Conservation (phyloP, 2,797 vertebrate species). For the Sternarchorhynchus goeldii region DNA sequence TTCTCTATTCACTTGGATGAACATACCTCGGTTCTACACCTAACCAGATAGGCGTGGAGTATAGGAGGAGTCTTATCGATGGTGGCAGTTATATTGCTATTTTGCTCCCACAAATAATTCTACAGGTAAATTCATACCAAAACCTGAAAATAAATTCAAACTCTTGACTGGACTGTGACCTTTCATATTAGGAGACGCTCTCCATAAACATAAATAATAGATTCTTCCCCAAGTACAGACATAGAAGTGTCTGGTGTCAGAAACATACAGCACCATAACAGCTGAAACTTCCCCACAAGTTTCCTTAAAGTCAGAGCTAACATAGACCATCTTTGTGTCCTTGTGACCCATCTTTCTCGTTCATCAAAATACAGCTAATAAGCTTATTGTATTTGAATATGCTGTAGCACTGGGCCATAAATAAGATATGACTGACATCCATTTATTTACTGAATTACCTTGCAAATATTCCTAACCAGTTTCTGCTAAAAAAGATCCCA, state of each 20-base stretch:
- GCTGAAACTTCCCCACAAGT: neutral
- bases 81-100: conserved; percentile 52
- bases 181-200: conserved; percentile 23
- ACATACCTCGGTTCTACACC: conserved; percentile 45
- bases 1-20: conserved; percentile 52
- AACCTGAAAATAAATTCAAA: conserved; percentile 34
- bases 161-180: conserved; percentile 29
- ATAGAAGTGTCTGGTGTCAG: neutral
- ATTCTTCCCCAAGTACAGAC: conserved; percentile 17
- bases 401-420: conserved; percentile 25
- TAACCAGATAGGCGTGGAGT: conserved; percentile 39
- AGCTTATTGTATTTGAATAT: conserved; percentile 42
- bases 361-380: conserved; percentile 23
- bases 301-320: conserved; percentile 27
- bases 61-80: conserved; percentile 43
- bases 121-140: conserved; percentile 34
- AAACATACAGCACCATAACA: neutral
- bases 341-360: conserved; percentile 42
- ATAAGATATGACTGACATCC: conserved; percentile 43
- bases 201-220: conserved; percentile 31
- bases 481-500: conserved; percentile 12
- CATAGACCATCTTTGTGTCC: conserved; percentile 18
- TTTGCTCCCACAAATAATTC: conserved; percentile 37
- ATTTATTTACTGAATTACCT: conserved; percentile 43
- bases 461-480: conserved; percentile 37